Conservation (phyloP, 2,113 vertebrate genomes). For the Ptilonorhynchus violaceus region DNA sequence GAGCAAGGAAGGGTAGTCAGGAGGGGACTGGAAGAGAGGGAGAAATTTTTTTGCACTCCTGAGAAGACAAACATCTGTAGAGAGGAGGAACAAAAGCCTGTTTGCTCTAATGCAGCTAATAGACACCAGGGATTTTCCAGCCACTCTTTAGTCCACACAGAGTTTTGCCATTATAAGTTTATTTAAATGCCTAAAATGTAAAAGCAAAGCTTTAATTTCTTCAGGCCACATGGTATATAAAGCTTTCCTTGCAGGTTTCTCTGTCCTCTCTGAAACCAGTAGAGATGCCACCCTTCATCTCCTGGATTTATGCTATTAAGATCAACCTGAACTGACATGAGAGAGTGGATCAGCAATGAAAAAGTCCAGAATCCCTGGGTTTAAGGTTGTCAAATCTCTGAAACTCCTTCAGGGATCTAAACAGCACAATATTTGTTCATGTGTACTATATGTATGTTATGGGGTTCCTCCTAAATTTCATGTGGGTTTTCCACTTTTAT, state of each 20-base stretch:
- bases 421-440: background rate
- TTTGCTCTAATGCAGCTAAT: background rate
- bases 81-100: background rate
- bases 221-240: background rate
- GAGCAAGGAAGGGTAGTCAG: background rate
- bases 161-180: background rate
- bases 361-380: background rate
- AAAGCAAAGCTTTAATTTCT: background rate
- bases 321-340: slow-evolving; percentile 22
- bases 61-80: background rate
- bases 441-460: rapidly evolving
- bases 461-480: background rate
- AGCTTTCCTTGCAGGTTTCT: background rate
- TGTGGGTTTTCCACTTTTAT: background rate
- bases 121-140: background rate
- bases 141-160: background rate
- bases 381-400: slow-evolving; percentile 21
- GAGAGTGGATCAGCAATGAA: slow-evolving; percentile 18
- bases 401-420: slow-evolving; percentile 18
- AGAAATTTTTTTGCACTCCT: background rate
- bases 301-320: background rate
- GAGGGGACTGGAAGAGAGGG: background rate
- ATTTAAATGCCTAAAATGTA: background rate
- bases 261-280: background rate
- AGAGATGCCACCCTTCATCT: slow-evolving; percentile 4